Conservation (phyloP, 2,797 vertebrate species). For the Poecilia picta region DNA sequence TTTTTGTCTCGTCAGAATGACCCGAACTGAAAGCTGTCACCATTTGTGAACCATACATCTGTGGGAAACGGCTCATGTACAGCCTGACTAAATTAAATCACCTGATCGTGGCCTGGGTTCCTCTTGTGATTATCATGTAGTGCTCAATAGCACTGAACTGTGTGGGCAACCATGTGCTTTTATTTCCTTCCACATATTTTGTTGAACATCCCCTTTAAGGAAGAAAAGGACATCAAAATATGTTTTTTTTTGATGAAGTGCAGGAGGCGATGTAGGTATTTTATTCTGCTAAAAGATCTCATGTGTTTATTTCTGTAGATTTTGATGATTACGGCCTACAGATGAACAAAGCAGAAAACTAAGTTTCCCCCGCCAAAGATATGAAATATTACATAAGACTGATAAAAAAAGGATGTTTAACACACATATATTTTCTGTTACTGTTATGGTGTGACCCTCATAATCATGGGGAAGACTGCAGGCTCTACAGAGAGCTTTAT, state of each 20-base stretch:
- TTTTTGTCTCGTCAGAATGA: background rate
- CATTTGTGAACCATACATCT: background rate
- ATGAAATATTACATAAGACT: background rate
- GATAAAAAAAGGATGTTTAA: background rate
- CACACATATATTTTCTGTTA: background rate
- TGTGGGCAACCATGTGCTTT: slow-evolving; percentile 3
- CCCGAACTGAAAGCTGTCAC: background rate
- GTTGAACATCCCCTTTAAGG: background rate
- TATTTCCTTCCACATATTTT: slow-evolving; percentile 42
- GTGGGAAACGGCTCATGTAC: background rate
- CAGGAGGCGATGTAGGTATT: background rate
- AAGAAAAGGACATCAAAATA: background rate
- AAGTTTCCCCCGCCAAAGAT: background rate
- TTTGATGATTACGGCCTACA: background rate
- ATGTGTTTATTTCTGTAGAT: background rate
- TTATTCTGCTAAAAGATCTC: background rate
- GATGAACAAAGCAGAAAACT: background rate
- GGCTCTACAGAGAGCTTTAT: background rate
- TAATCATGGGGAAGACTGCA: background rate
- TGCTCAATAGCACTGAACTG: background rate
- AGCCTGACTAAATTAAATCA: slow-evolving; percentile 33
- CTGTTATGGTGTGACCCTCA: background rate
- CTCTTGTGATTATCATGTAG: slow-evolving; percentile 56
- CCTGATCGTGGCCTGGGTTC: slow-evolving; percentile 33
- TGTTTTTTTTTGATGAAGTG: background rate